Percentiles rank a stretch among this genome's conserved stretches.
These are phyloP conservation scores for Corydoras maculifer DNA, from an alignment of 2,113 vertebrate species.

Conservation along the genomic window DNA sequence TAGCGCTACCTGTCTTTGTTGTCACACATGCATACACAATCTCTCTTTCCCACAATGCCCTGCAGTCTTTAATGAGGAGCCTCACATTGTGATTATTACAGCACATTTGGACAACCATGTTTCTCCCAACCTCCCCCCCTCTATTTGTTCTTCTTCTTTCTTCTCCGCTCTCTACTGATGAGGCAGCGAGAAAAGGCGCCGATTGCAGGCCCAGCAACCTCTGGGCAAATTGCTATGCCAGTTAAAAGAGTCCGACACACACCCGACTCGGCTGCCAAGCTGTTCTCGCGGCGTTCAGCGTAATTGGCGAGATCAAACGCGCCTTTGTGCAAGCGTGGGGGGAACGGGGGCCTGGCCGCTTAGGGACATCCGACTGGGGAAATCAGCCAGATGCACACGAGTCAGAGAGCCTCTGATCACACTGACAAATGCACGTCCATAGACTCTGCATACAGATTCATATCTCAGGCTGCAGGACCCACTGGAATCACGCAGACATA, in stretches of 20 bases:
- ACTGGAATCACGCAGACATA: not conserved
- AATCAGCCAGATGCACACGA: conserved; percentile 55
- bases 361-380: conserved; percentile 58
- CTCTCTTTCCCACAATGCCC: conserved; percentile 19
- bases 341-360: conserved; percentile 59
- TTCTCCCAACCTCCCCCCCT: conserved; percentile 15
- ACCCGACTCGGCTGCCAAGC: conserved; percentile 64
- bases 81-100: conserved; percentile 42
- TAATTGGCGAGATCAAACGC: conserved; percentile 72
- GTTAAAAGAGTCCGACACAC: conserved; percentile 67
- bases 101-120: conserved; percentile 37
- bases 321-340: conserved; percentile 63
- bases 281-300: conserved; percentile 53
- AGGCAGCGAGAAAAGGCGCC: conserved; percentile 47
- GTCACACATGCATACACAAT: conserved; percentile 7
- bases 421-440: conserved; percentile 51
- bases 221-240: conserved; percentile 64
- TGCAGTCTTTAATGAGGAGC: conserved; percentile 41
- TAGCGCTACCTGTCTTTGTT: conserved; percentile 22
- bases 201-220: conserved; percentile 49
- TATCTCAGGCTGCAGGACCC: not conserved
- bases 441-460: conserved; percentile 41
- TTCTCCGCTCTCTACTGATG: conserved; percentile 59
- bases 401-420: conserved; percentile 56
- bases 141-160: conserved; percentile 26